These are phyloP conservation scores for Motacilla alba DNA, from an alignment of 2,113 vertebrate species.

Conservation along the genomic window DNA sequence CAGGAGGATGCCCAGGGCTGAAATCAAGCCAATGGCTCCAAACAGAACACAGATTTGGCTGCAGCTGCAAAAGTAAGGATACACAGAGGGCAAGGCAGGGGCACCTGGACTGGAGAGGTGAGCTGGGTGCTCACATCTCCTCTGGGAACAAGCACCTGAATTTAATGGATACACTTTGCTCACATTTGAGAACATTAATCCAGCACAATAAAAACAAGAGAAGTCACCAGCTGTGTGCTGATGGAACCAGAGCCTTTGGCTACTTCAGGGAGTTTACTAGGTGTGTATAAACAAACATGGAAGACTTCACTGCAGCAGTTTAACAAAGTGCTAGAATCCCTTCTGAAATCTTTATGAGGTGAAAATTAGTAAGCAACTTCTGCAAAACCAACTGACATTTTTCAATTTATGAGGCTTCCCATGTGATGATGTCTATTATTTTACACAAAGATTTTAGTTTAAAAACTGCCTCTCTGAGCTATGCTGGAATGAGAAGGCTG, in stretches of 20 bases:
- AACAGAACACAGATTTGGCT: background rate
- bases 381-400: background rate
- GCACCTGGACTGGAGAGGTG: background rate
- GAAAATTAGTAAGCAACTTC: constrained; percentile 8
- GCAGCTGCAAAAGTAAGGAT: background rate
- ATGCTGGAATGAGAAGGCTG: background rate
- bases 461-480: background rate
- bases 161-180: background rate
- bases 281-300: background rate
- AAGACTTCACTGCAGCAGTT: background rate
- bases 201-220: background rate
- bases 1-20: background rate
- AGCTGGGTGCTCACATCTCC: background rate
- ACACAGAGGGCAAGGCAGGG: background rate
- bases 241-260: background rate
- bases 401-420: background rate
- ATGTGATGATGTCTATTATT: background rate
- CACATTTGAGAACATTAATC: background rate
- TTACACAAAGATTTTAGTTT: background rate
- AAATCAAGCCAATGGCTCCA: background rate
- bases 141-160: background rate
- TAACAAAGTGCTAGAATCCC: constrained; percentile 1
- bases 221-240: background rate
- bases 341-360: constrained; percentile 21
- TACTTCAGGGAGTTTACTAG: background rate